Evolutionary conservation across 1,140 invertebrate species (phyloP), one percentile per base, ranked within the genome.

Genomic region (Chrysoperla carnea): DNA sequence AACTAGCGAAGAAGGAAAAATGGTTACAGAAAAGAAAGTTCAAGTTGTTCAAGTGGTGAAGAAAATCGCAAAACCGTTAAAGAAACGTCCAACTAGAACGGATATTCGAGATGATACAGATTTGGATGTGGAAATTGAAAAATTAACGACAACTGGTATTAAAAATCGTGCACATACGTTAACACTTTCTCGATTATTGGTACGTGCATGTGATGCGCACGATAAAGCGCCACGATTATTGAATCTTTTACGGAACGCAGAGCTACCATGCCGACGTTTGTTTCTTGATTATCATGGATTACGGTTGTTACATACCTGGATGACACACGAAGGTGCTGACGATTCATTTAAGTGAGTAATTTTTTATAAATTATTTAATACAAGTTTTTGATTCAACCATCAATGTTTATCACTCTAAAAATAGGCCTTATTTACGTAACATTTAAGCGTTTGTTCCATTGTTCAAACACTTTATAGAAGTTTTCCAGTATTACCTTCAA

Each of bases 281-380:
- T 95, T 96, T 61, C 66, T 96, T 11, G 92, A 95, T 66, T 96
- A 96, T 64, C 88, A 95, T 56, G 92, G 91, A 1, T 65, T 97
- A 27, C 68, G 83, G 8, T 62, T 96, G 17, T 68, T 97, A 35
- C 89, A 89, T 68, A 86, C 84, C 36, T 96, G 92, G 77, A 93
- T 94, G 73, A 74, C 76, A 50, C 79, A 84, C 53, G 68, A 76
- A 8, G 64, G 70, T 8, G 54, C 50, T 23, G 50, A 55, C 14
- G 47, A 57, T 59, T 42, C 65, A 64, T 75, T 54, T 63, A 76
- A 59, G 75, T 74, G 46, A 50, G 52, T 59, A 37, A 5, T 37
- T 4, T 42, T 42, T 41, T 29, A 36, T 40, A 8, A 17, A 8
- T 27, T 42, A 12, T n/a, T n/a, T n/a, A n/a, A n/a, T n/a, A n/a